Conservation (phyloP, 1,140 invertebrate species). For the Himalopsyche phryganea region DNA sequence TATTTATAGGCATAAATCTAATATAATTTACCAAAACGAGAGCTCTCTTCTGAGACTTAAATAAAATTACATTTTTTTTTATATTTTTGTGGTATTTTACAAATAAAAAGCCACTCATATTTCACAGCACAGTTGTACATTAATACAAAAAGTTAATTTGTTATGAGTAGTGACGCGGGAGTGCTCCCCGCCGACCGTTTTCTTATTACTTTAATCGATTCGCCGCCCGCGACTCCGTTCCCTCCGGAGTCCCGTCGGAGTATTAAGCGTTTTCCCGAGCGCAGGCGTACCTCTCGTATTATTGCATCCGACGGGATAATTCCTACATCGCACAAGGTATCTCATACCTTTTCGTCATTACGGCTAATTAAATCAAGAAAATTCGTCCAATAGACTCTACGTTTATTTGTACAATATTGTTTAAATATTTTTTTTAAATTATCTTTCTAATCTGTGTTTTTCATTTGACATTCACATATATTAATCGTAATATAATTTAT, state of each 20-base stretch:
- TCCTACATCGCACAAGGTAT: neutral
- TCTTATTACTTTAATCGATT: neutral
- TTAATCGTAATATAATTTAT: no score
- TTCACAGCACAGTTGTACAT: constrained; percentile 37
- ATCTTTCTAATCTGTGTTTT: no score
- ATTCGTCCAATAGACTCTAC: no score
- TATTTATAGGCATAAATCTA: constrained; percentile 22
- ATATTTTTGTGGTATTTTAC: constrained; percentile 36
- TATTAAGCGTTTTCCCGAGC: no score
- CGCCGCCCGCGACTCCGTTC: no score
- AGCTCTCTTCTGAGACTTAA: constrained; percentile 31
- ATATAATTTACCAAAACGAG: constrained; percentile 30
- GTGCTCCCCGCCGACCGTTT: neutral
- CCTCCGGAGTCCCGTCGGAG: no score
- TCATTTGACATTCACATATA: no score
- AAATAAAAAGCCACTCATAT: constrained; percentile 37
- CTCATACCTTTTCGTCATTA: no score
- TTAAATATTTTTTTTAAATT: no score
- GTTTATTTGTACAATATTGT: no score
- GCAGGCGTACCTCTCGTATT: neutral
- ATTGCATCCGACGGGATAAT: neutral
- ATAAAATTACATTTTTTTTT: constrained; percentile 32
- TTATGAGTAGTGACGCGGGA: constrained; percentile 9
- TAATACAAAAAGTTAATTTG: constrained; percentile 35
- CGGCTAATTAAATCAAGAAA: no score